Evolutionary conservation across 2,888 invertebrate species (phyloP).

Genomic region (Chrysotoxum bicinctum): DNA sequence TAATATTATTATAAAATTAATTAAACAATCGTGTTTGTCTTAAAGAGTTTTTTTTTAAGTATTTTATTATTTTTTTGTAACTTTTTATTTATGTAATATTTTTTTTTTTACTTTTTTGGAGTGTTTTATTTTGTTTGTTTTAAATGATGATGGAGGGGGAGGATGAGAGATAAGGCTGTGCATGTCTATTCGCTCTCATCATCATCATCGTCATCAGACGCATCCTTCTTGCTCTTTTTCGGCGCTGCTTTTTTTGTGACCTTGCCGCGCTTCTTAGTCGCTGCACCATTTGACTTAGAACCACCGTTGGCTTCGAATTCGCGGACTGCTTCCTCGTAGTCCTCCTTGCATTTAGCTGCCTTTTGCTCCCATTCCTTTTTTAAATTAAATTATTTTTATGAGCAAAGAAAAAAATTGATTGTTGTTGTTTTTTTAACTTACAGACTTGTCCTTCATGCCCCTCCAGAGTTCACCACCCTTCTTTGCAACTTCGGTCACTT

Average conservation of each 20-base stretch:
- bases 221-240: constrained; percentile 84
- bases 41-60: constrained; percentile 66
- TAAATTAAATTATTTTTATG: not conserved
- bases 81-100: constrained; percentile 60
- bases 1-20: constrained; percentile 71
- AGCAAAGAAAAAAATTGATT: not conserved
- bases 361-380: constrained; percentile 94
- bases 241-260: constrained; percentile 82
- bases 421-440: constrained; percentile 81
- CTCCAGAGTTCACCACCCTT: constrained; percentile 97
- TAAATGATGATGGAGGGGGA: constrained; percentile 46
- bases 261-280: constrained; percentile 83
- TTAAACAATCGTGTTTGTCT: constrained; percentile 71
- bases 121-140: constrained; percentile 46
- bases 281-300: constrained; percentile 82
- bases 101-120: constrained; percentile 62
- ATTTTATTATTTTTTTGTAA: constrained; percentile 61
- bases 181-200: constrained; percentile 85
- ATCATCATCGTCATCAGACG: constrained; percentile 86
- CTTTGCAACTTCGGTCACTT: constrained; percentile 94
- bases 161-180: constrained; percentile 46
- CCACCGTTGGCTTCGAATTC: constrained; percentile 93
- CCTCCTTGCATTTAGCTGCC: constrained; percentile 93
- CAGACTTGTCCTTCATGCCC: constrained; percentile 91
- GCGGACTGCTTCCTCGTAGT: constrained; percentile 93